Evolutionary conservation across 2,113 vertebrate species (phyloP).

Genomic region (Actenoides lindsayi): DNA sequence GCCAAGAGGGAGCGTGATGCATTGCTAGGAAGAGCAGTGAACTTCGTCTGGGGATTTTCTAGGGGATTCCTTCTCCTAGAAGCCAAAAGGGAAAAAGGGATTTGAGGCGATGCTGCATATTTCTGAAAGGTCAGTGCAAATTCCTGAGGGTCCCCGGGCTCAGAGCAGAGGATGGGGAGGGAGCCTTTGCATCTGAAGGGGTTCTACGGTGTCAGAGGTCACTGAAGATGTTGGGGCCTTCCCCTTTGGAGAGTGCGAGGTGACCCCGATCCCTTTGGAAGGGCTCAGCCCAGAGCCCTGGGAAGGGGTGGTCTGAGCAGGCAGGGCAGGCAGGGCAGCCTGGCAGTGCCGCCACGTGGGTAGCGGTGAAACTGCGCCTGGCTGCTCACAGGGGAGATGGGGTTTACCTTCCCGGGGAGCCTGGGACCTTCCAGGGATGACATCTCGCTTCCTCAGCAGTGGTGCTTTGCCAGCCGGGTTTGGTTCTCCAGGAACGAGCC

Average conservation of each 20-base stretch:
- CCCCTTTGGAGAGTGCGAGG: neutral
- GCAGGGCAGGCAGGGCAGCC: neutral
- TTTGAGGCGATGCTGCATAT: neutral
- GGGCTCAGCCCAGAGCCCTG: neutral
- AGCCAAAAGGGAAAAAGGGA: neutral
- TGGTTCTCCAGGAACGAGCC: neutral
- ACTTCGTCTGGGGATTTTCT: neutral
- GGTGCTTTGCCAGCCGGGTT: neutral
- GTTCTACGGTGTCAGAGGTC: neutral
- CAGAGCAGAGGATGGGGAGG: neutral
- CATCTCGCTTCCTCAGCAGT: neutral
- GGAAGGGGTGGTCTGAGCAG: neutral
- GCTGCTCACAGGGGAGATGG: neutral
- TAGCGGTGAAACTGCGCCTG: constrained; percentile 2
- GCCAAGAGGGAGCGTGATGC: accelerated
- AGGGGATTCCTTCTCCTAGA: neutral
- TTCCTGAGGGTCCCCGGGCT: neutral
- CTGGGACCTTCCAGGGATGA: accelerated
- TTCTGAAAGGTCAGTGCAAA: neutral
- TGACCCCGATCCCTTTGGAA: accelerated
- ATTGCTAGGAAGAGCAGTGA: neutral
- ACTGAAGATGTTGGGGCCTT: neutral
- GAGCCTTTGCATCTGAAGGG: neutral
- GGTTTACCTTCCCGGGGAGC: neutral
- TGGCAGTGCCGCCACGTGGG: constrained; percentile 39